Evolutionary conservation across 2,113 vertebrate genomes (phyloP), one percentile per base, ranked within the genome.

Genomic region (Boleophthalmus pectinirostris): DNA sequence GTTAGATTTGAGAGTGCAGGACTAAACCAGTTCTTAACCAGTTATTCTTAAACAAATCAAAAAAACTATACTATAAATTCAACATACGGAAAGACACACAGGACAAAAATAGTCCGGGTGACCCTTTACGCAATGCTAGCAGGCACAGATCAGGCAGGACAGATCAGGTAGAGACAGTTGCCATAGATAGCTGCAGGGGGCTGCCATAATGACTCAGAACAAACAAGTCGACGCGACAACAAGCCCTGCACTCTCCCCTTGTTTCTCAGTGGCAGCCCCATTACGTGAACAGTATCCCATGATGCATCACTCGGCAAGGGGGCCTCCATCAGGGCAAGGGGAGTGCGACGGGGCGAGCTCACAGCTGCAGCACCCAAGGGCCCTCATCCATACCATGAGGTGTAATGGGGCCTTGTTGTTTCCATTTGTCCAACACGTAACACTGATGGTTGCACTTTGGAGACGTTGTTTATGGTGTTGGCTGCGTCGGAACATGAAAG

Each of bases 271-370:
- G 75, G 15, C 75, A 53, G 43, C 56, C 54, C 86, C 64, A 75
- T 24, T 70, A 73, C 72, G 75, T 69, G 74, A 81, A 38, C 76
- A 78, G 60, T 69, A 77, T 69, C 66, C 81, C 82, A 81, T 66
- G 65, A 23, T 54, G 79, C 80, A 23, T 70, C 43, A 47, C 46
- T n/a, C 77, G 20, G 29, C 67, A 68, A 67, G 79, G 38, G 75
- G 69, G 63, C 45, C 18, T 45, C 47, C 47, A 25, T 66, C 14
- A 69, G 45, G 65, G 73, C 33, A 35, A 43, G 38, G 10, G 68
- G 72, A 77, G 72, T 72, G 16, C 15, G 58, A 33, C 25, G 61
- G 35, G 66, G 72, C 43, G 54, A 84, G 80, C 77, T 75, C 78
- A 72, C 57, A 61, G 56, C 65, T 20, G 65, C 72, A 60, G 1